Percentiles rank a stretch among this genome's conserved stretches.
These are phyloP conservation scores for Enteromius trimaculatus DNA, from an alignment of 2,797 vertebrate species.

Conservation along the genomic window DNA sequence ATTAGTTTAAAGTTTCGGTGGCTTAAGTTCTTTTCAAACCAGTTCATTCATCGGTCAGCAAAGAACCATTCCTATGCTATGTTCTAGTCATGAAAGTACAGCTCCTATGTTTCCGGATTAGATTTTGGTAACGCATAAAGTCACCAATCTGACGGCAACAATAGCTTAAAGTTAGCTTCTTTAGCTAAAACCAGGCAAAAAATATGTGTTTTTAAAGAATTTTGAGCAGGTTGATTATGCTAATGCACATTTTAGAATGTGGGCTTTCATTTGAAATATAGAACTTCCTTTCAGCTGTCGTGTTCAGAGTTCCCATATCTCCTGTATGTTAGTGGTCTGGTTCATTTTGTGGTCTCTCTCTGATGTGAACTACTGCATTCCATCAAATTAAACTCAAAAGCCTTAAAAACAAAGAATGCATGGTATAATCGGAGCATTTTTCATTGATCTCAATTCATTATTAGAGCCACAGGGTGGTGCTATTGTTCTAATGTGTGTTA, in stretches of 20 bases:
- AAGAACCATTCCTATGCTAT: no score
- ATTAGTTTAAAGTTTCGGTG: no score
- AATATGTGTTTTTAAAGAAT: neutral
- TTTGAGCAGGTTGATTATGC: neutral
- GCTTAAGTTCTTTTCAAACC: neutral
- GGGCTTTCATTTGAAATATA: neutral
- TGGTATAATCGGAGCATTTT: neutral
- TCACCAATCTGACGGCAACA: neutral
- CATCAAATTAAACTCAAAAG: neutral
- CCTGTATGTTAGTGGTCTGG: neutral
- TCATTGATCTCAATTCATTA: neutral
- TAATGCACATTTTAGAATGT: neutral
- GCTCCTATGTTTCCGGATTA: neutral
- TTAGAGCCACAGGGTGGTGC: slow-evolving; percentile 52
- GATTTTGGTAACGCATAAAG: neutral
- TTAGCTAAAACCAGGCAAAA: neutral
- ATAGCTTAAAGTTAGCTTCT: neutral
- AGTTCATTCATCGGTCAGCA: neutral
- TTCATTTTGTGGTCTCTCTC: neutral
- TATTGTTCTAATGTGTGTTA: slow-evolving; percentile 35
- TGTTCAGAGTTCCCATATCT: neutral
- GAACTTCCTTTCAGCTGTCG: neutral
- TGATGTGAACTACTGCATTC: neutral
- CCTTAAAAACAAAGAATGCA: neutral
- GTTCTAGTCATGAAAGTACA: neutral